Conservation (phyloP, 1,140 invertebrate genomes). For the Drosophila carrolli region DNA sequence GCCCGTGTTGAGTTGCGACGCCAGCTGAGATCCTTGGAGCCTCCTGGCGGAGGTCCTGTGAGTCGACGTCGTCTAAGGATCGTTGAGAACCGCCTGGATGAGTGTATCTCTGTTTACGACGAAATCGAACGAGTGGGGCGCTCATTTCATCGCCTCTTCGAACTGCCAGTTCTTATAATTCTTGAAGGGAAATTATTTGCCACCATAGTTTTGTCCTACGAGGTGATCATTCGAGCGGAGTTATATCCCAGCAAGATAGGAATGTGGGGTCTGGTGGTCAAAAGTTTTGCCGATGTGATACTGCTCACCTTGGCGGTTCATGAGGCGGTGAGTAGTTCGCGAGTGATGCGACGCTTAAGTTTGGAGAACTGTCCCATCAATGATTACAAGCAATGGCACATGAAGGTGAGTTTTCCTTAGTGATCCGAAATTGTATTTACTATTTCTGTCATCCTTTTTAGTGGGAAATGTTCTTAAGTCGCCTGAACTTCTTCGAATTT, state of each 20-base stretch:
- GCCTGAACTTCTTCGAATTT: conserved; percentile 58
- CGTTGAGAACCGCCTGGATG: conserved; percentile 50
- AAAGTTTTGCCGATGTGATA: conserved; percentile 59
- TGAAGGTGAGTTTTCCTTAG: conserved; percentile 17
- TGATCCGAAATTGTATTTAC: background rate
- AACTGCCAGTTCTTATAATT: conserved; percentile 46
- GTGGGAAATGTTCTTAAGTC: conserved; percentile 69
- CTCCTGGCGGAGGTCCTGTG: conserved; percentile 9
- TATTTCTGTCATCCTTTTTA: conserved; percentile 4
- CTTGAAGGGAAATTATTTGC: conserved; percentile 40
- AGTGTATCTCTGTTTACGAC: conserved; percentile 59
- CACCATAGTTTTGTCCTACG: conserved; percentile 47
- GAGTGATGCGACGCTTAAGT: conserved; percentile 34
- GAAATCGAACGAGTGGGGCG: conserved; percentile 53
- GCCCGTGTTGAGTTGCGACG: conserved; percentile 53
- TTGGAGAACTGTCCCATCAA: conserved; percentile 57
- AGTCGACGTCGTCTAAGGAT: conserved; percentile 31
- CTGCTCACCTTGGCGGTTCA: conserved; percentile 61
- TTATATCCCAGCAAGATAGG: conserved; percentile 2
- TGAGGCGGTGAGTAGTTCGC: conserved; percentile 56
- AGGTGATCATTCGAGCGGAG: conserved; percentile 36
- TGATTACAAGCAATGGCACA: conserved; percentile 55
- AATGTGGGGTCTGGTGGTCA: conserved; percentile 50
- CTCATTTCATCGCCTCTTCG: conserved; percentile 49
- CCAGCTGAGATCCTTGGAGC: conserved; percentile 56